A percentile compares a stretch with the other conserved stretches of the same genome.
Conservation (phyloP, 2,797 vertebrate genomes). For the Manis javanica region DNA sequence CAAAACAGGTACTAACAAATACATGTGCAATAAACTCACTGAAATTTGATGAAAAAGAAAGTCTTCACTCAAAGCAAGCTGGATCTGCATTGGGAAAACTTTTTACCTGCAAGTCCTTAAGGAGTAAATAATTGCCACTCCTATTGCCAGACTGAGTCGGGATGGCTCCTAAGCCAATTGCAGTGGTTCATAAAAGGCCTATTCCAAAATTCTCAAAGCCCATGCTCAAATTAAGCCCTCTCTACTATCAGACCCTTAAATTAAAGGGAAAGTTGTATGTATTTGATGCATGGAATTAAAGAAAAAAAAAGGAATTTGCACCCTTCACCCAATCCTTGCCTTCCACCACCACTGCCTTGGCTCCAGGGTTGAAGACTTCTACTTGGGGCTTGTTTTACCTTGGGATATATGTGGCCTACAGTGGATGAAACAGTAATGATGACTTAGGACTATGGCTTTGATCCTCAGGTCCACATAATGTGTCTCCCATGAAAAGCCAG, state of each 20-base stretch:
- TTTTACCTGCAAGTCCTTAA: background rate
- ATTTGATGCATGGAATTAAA: background rate
- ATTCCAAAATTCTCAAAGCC: background rate
- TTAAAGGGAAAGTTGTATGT: background rate
- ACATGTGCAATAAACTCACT: background rate
- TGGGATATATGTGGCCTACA: background rate
- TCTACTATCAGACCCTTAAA: background rate
- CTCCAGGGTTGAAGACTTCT: background rate
- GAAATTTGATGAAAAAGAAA: background rate
- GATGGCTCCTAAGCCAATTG: background rate
- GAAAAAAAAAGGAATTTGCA: background rate
- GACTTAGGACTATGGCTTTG: background rate
- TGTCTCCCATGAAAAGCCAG: background rate
- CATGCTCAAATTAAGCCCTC: background rate
- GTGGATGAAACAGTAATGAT: background rate
- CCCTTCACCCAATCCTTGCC: background rate
- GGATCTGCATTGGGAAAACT: background rate
- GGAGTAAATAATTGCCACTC: too few relatives aligned
- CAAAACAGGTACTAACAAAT: background rate
- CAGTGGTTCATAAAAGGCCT: background rate
- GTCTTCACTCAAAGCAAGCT: too few relatives aligned
- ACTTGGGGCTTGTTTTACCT: background rate
- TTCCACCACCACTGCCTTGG: background rate
- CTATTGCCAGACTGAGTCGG: background rate
- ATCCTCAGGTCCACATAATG: background rate